A percentile compares a stretch with the other conserved stretches of the same genome.
These are phyloP conservation scores for Crematogaster levior DNA, from an alignment of 2,888 invertebrate species.

Conservation along the genomic window DNA sequence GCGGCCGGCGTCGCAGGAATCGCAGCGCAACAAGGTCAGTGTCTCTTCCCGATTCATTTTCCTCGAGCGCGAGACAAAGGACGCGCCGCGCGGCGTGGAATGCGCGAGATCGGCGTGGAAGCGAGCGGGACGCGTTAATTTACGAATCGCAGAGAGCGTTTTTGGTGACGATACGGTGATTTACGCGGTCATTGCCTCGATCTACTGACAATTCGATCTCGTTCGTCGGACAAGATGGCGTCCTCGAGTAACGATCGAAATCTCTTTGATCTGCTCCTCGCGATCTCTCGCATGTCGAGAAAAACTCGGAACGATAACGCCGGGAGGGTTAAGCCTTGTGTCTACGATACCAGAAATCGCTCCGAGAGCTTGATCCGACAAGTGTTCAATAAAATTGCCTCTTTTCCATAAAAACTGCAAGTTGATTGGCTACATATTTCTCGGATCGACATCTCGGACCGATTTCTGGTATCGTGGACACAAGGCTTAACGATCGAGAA, in stretches of 20 bases:
- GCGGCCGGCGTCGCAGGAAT: neutral
- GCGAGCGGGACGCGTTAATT: neutral
- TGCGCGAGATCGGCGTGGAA: neutral
- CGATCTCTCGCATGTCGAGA: constrained; percentile 4
- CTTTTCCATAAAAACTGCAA: too few species aligned
- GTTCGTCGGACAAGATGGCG: constrained; percentile 68
- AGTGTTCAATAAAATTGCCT: too few species aligned
- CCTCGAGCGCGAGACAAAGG: constrained; percentile 23
- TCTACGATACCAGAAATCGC: too few species aligned
- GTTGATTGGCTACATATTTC: too few species aligned
- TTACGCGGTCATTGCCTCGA: neutral
- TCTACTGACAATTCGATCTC: constrained; percentile 60
- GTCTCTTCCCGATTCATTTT: constrained; percentile 13
- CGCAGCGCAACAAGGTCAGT: constrained; percentile 38
- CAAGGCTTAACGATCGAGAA: constrained; percentile 5
- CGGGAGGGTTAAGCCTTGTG: too few species aligned
- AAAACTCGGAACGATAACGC: neutral
- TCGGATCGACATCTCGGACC: too few species aligned
- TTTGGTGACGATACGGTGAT: neutral
- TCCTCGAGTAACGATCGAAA: constrained; percentile 47
- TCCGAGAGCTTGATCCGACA: too few species aligned
- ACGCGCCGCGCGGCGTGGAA: constrained; percentile 1
- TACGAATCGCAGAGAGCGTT: neutral
- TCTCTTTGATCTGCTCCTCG: constrained; percentile 13
- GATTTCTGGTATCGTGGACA: too few species aligned